Base-by-base conservation (phyloP, 1,140 invertebrate species). In the Thaumetopoea pityocampa region DNA sequence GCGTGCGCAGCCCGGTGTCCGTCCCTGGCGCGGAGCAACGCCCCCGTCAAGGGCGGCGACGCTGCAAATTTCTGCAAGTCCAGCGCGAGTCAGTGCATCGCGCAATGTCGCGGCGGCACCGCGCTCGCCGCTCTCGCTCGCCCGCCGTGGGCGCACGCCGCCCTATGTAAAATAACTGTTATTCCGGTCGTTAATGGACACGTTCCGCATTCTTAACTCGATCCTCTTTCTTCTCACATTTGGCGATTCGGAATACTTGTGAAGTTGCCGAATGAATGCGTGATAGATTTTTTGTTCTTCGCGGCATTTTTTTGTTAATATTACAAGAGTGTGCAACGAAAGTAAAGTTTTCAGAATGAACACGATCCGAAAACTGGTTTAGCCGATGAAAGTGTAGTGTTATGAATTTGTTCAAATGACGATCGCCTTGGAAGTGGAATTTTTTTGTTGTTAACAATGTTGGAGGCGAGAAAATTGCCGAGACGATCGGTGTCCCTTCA, bases 31-130 rank as follows among this genome's bases (percentile, higher is more conserved):
- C 69, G 77, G 77, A 80, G 74, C 81, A 80, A 80, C 74, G 74
- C 71, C 77, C 76, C 72, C 70, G 79, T 83, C 79, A 83, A 83
- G 79, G 79, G 79, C 79, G 79, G 79, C 79, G 74, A 78, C 79
- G 77, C 79, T 83, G 79, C 79, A 83, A 83, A 83, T 73, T 83
- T 83, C 72, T 83, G 79, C 79, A 83, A 83, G 77, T 73, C 74
- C 70, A 64, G 54, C 54, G 66, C 65, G 64, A 70, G 58, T 79
- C 77, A 83, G 79, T 83, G 77, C 79, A 83, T 76, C 77, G 73
- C 67, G 79, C 71, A 76, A 74, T 77, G 78, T 74, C 82, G 77
- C 80, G 74, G 71, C 78, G 76, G 70, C 63, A 60, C 70, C 76
- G 73, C 74, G 73, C 67, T 59, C 62, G 56, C 60, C 61, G 56